Conservation (phyloP, 2,113 vertebrate species). For the Sisor rabdophorus region DNA sequence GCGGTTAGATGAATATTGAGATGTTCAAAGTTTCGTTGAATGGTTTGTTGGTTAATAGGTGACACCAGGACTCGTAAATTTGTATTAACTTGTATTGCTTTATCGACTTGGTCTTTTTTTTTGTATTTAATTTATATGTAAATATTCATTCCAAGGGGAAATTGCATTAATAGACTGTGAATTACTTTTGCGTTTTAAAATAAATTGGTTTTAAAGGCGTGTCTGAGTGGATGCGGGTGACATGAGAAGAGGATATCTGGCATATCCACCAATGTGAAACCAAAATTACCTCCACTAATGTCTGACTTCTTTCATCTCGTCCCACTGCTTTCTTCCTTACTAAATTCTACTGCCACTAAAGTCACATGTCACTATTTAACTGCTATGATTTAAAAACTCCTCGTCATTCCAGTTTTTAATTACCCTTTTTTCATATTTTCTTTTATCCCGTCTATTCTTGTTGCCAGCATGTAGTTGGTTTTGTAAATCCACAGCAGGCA, state of each 20-base stretch:
- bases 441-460: conserved; percentile 31
- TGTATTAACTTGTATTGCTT: conserved; percentile 37
- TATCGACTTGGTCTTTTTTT: conserved; percentile 45
- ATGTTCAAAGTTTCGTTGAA: conserved; percentile 13
- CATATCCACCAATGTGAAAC: background rate
- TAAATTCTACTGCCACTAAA: background rate
- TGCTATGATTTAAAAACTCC: background rate
- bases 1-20: conserved; percentile 7
- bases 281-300: background rate
- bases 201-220: conserved; percentile 70
- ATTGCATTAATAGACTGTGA: conserved; percentile 62
- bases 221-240: background rate
- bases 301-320: conserved; percentile 18
- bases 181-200: conserved; percentile 63
- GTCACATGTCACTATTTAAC: conserved; percentile 2
- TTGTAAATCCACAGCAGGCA: conserved; percentile 12
- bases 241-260: background rate
- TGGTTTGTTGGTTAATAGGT: conserved; percentile 1
- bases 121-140: conserved; percentile 69
- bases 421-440: conserved; percentile 4
- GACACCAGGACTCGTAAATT: conserved; percentile 51
- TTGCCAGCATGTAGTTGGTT: conserved; percentile 15
- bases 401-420: background rate
- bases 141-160: conserved; percentile 64
- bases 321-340: background rate